Base-by-base conservation (phyloP, 2,113 vertebrate species). In the Xiphophorus maculatus region DNA sequence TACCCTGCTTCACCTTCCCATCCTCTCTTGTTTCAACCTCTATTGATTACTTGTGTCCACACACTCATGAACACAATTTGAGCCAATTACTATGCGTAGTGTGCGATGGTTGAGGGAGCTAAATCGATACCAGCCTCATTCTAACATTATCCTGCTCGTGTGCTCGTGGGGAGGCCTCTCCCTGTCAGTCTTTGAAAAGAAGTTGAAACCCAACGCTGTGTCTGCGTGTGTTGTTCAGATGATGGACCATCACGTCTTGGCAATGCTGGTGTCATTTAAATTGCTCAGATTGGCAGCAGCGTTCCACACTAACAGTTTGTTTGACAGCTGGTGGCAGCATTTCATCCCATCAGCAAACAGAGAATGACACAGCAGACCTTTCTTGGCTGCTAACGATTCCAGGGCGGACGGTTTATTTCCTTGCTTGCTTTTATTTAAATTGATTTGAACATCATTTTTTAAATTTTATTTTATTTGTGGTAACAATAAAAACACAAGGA, bases 261-360 rank as follows among this genome's bases (percentile, higher is more conserved):
- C 84, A 73, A 73, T 60, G 37, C 66, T 60, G 77, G 40, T 76
- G 74, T 77, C 84, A 74, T 73, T 81, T 84, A 65, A 17, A 66
- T 37, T 60, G 70, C 67, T 66, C 5, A 68, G 58, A 68, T n/a
- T 88, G 87, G 72, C 81, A 87, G 81, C 64, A 32, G 11, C 1
- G 12, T 51, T 64, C 44, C 42, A 66, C 58, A 84, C 68, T 67
- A 58, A 13, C 54, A n/a, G 27, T 68, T 74, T 84, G 77, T 87
- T 73, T 75, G 78, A 81, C 40, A 25, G 32, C 33, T 15, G 74
- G 30, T 66, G 73, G 8, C 32, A 58, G 66, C 42, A 9, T 80
- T 42, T 71, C 14, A 27, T 74, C n/a, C 42, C 14, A 12, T 74
- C 37, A 40, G 30, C 66, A 54, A 77, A 60, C 19, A 6, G 33